phyloP scores from a whole-genome alignment of 2,888 invertebrate genomes.

The Eudemis profundana region DNA sequence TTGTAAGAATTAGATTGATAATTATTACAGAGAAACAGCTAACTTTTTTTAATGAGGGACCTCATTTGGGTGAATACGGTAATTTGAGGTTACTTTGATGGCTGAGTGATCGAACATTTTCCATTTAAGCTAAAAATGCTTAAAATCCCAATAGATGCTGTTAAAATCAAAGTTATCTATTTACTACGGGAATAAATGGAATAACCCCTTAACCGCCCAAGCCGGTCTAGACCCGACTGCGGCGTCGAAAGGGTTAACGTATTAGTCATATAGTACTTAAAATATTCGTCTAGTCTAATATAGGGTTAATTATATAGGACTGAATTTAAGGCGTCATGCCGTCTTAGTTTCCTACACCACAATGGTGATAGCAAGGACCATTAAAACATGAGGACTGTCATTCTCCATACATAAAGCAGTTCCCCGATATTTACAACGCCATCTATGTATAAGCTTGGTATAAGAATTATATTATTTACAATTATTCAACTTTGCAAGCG shows the following conservation, averaged over 20 bases:
- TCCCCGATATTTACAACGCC: too few relatives aligned
- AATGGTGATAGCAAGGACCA: background rate
- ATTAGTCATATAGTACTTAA: conserved; percentile 41
- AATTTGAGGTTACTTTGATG: background rate
- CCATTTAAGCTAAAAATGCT: too few relatives aligned
- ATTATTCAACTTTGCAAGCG: too few relatives aligned
- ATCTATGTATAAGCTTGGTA: too few relatives aligned
- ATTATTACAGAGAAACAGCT: background rate
- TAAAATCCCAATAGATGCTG: conserved; percentile 20
- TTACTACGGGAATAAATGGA: background rate
- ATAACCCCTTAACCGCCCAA: too few relatives aligned
- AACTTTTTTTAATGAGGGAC: background rate
- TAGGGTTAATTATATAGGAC: conserved; percentile 28
- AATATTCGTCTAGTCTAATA: conserved; percentile 40
- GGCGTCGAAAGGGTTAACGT: background rate
- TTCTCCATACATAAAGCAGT: too few relatives aligned
- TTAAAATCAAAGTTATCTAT: conserved; percentile 1
- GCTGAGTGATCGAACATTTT: too few relatives aligned
- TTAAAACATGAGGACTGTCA: too few relatives aligned
- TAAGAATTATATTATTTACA: too few relatives aligned
- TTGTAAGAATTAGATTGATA: conserved; percentile 10
- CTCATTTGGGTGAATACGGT: background rate
- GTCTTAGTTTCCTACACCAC: background rate
- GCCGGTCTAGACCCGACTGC: too few relatives aligned
- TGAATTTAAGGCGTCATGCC: conserved; percentile 5